Percentiles rank a stretch among this genome's conserved stretches.
Evolutionary conservation across 2,113 vertebrate species (phyloP).

Genomic region (Microtus oregoni): DNA sequence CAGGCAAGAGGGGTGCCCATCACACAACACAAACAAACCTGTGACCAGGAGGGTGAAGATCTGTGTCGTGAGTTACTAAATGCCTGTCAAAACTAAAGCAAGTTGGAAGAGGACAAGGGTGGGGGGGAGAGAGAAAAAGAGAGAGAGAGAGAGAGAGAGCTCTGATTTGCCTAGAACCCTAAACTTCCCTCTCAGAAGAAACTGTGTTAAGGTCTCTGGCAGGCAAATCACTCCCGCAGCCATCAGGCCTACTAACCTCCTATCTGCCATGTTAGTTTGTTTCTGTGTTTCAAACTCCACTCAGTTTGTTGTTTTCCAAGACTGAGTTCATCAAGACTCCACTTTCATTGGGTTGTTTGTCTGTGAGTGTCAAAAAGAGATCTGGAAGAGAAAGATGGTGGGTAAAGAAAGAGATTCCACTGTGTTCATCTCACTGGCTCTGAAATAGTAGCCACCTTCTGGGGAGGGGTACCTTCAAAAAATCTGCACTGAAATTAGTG

Average conservation of each 20-base stretch:
- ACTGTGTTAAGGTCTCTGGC: background rate
- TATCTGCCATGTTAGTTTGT: conserved; percentile 44
- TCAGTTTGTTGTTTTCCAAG: conserved; percentile 49
- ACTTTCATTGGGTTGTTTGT: background rate
- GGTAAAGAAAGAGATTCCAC: background rate
- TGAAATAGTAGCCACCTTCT: conserved; percentile 31
- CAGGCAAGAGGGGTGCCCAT: background rate
- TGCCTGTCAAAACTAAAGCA: too few species aligned
- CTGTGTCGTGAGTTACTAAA: too few species aligned
- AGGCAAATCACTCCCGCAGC: background rate
- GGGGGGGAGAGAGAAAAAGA: too few species aligned
- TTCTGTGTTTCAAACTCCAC: background rate
- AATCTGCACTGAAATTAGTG: background rate
- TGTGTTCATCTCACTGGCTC: background rate
- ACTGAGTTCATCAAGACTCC: conserved; percentile 45
- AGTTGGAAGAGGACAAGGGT: too few species aligned
- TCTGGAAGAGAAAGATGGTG: background rate
- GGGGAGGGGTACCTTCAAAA: background rate
- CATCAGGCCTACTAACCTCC: background rate
- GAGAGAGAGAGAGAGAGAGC: too few species aligned
- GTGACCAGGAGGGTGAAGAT: background rate
- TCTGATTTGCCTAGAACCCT: background rate
- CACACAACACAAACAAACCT: background rate
- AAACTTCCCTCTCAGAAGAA: background rate
- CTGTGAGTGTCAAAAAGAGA: background rate